Percentiles rank a stretch among this genome's conserved stretches.
Conservation (phyloP, 2,113 vertebrate species). For the Typhlomys cinereus region DNA sequence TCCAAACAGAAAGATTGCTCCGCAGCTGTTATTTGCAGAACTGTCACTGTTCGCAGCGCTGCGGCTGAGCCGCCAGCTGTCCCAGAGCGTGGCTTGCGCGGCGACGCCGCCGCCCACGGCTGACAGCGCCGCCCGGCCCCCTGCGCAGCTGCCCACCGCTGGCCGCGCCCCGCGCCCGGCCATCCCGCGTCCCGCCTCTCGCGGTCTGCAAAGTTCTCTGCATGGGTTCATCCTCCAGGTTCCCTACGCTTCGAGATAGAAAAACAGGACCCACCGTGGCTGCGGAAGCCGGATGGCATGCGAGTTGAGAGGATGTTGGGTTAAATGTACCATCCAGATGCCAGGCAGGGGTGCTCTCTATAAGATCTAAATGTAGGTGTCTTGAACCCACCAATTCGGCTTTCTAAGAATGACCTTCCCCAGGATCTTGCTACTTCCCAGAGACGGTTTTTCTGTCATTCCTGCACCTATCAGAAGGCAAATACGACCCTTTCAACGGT, state of each 20-base stretch:
- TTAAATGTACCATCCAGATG: neutral
- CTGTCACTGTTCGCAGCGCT: conserved; percentile 40
- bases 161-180: neutral
- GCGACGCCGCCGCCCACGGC: conserved; percentile 60
- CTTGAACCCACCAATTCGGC: neutral
- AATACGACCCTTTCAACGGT: neutral
- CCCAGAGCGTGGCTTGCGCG: neutral
- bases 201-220: neutral
- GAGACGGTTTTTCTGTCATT: neutral
- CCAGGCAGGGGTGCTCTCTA: neutral
- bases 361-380: neutral
- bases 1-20: conserved; percentile 77
- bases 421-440: neutral
- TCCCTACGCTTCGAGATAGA: neutral
- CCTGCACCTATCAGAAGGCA: neutral
- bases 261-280: neutral
- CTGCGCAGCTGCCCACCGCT: neutral
- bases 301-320: neutral
- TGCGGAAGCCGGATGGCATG: neutral
- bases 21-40: conserved; percentile 81
- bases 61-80: conserved; percentile 67
- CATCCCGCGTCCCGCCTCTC: neutral
- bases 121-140: neutral
- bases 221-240: neutral
- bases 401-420: neutral